Conservation (phyloP, 1,140 invertebrate genomes). For the Meloidogyne hapla region DNA sequence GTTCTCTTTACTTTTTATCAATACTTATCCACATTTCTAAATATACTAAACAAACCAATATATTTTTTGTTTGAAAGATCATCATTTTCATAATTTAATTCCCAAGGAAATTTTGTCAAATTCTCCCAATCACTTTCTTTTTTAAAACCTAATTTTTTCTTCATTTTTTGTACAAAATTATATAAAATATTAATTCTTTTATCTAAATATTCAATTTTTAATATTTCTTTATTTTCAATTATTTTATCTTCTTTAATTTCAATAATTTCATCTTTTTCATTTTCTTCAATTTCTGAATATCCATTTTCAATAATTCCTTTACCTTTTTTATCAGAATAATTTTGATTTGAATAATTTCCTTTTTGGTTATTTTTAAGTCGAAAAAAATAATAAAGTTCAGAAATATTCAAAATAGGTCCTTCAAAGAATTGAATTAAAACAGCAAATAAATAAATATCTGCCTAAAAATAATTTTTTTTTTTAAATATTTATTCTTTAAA, state of each 20-base stretch:
- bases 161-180: background rate
- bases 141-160: background rate
- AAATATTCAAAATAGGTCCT: background rate
- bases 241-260: too few species aligned
- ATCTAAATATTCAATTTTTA: background rate
- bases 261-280: background rate
- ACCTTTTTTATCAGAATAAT: background rate
- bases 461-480: background rate
- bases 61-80: background rate
- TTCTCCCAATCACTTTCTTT: background rate
- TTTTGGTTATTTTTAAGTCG: background rate
- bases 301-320: background rate
- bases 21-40: too few species aligned
- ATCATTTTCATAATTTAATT: background rate
- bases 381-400: background rate
- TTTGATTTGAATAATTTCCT: background rate
- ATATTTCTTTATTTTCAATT: background rate
- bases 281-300: background rate
- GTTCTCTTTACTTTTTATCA: too few species aligned
- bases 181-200: background rate
- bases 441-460: constrained; percentile 1
- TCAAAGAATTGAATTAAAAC: constrained; percentile 11
- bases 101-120: background rate
- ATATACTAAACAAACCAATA: background rate
- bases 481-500: background rate